Evolutionary conservation across 2,888 invertebrate species (phyloP), one percentile per base, ranked within the genome.

Genomic region (Gisinianus flammeolus): DNA sequence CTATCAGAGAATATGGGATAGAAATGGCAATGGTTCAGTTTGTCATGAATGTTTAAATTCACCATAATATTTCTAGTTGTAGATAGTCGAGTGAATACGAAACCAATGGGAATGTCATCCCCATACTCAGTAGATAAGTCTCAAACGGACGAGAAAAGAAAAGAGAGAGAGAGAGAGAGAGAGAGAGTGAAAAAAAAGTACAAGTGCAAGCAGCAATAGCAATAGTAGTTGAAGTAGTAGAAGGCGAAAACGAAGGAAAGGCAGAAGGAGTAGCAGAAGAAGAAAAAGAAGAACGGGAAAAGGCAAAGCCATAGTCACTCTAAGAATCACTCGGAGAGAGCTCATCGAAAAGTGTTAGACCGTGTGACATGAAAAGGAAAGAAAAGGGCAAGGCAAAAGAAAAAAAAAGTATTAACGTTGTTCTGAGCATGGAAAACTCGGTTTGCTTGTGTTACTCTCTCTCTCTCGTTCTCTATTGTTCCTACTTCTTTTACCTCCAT

Each of bases 111-210:
- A 44, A 44, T 44, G 12, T 44, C 44, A 62, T 26, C 22, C 24
- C 22, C 62, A 26, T 62, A 4, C 16, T 19, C 22, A n/a, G n/a
- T n/a, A n/a, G n/a, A n/a, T n/a, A n/a, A n/a, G n/a, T n/a, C n/a
- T n/a, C n/a, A 12, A 62, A 62, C 16, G 28, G 30, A 67, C 28
- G 56, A 4, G 12, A 3, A 35, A 10, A 30, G 33, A 30, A 5
- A 30, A n/a, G 64, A 56, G 62, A 35, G 52, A 24, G 70, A 77
- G 22, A 77, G 70, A 69, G 77, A 44, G 35, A 69, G 35, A 52
- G 76, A 30, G 19, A n/a, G n/a, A 30, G 67, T n/a, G 33, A 68
- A 68, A 33, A 35, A 35, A 22, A 26, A 64, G 22, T 28, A 64
- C 8, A 28, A 19, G n/a, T 30, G 0, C 67, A 33, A 33, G 26